phyloP scores from a whole-genome alignment of 2,888 invertebrate species.

The Pseudolycoriella hygida region DNA sequence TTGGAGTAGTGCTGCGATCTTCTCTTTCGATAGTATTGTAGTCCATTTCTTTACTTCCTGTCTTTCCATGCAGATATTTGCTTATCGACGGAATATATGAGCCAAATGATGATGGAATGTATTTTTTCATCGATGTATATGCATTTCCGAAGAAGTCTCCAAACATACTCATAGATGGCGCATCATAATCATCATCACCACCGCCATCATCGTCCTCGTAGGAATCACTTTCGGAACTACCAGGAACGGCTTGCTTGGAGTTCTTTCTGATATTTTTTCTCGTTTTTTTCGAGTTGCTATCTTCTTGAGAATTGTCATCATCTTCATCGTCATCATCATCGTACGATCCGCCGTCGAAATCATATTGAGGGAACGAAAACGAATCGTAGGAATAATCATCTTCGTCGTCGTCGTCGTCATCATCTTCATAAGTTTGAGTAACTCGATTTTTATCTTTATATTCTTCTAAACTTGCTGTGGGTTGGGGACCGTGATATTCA shows the following conservation, averaged over 20 bases:
- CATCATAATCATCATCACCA: neutral
- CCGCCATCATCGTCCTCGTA: neutral
- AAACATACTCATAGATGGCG: neutral
- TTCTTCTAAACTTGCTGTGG: neutral
- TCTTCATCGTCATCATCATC: conserved; percentile 6
- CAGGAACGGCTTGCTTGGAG: neutral
- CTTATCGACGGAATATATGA: neutral
- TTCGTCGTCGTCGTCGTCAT: conserved; percentile 13
- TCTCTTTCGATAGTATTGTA: neutral
- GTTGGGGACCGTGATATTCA: conserved; percentile 8
- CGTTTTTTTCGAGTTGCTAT: conserved; percentile 11
- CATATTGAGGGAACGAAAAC: conserved; percentile 7
- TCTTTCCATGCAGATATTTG: neutral
- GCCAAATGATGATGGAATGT: neutral
- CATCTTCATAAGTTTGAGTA: conserved; percentile 7
- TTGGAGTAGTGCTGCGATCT: conserved; percentile 1
- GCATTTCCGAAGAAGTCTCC: conserved; percentile 1
- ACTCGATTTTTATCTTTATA: neutral
- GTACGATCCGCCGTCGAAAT: conserved; percentile 10
- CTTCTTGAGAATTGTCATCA: conserved; percentile 5
- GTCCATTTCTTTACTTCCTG: neutral
- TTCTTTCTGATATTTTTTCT: too few species aligned
- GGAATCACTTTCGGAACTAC: neutral
- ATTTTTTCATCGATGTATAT: neutral
- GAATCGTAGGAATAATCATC: conserved; percentile 6